These are phyloP conservation scores for Progne subis DNA, from an alignment of 2,113 vertebrate genomes.

Conservation along the genomic window DNA sequence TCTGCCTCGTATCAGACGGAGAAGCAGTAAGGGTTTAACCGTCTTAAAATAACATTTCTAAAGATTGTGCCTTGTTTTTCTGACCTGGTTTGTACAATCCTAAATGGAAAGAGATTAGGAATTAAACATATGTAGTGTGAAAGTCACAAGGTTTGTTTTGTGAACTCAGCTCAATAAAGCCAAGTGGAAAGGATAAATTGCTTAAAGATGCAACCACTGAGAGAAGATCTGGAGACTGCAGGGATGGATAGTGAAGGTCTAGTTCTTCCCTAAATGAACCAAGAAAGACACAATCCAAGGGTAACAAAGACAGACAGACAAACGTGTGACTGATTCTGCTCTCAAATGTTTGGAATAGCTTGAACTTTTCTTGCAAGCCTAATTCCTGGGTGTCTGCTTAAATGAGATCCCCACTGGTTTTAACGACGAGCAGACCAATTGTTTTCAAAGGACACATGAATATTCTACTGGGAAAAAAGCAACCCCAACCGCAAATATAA, in stretches of 20 bases:
- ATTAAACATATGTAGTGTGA: neutral
- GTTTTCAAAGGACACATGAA: neutral
- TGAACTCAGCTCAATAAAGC: neutral
- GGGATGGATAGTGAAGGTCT: neutral
- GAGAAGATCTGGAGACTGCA: neutral
- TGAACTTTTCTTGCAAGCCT: neutral
- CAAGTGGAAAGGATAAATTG: neutral
- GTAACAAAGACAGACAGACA: neutral
- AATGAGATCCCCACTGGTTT: neutral
- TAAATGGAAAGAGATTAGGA: neutral
- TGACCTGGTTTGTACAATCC: neutral
- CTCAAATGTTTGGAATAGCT: neutral
- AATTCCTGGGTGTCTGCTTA: neutral
- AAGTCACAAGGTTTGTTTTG: neutral
- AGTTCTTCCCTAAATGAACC: neutral
- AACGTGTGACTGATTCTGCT: neutral
- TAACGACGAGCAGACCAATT: neutral
- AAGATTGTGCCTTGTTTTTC: neutral
- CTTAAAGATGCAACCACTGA: neutral
- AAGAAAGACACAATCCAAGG: neutral
- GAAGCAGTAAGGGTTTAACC: neutral
- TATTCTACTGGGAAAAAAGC: neutral
- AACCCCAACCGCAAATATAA: neutral
- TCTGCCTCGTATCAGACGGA: neutral
- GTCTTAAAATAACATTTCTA: neutral